phyloP scores from a whole-genome alignment of 2,797 vertebrate species.

The Muraenolepis orangiensis region DNA sequence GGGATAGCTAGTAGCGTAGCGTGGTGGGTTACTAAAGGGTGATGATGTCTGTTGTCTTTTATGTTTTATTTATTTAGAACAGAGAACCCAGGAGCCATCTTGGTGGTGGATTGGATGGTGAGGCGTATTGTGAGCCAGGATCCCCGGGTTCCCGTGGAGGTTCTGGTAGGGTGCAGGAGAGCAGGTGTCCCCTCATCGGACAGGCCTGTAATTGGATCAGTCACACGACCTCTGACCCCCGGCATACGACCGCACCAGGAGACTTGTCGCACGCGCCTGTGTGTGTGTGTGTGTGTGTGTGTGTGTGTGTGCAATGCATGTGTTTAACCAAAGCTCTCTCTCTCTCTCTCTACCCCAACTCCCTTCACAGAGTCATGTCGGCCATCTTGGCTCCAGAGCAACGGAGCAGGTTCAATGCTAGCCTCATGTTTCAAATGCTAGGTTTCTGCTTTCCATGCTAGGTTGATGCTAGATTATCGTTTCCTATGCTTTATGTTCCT shows the following conservation, averaged over 20 bases:
- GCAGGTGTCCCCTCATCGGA: slow-evolving; percentile 57
- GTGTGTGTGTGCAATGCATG: neutral
- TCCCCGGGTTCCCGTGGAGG: neutral
- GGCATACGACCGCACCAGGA: slow-evolving; percentile 61
- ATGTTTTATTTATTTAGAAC: too few relatives aligned
- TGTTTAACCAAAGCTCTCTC: neutral
- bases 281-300: slow-evolving; percentile 8
- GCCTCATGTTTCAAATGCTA: too few relatives aligned
- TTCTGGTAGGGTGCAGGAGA: slow-evolving; percentile 24
- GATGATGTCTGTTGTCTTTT: too few relatives aligned
- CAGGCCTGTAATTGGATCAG: slow-evolving; percentile 69
- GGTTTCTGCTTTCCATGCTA: too few relatives aligned
- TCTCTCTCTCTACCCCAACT: too few relatives aligned
- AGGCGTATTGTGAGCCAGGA: too few relatives aligned
- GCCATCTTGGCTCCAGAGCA: neutral
- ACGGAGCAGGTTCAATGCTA: neutral
- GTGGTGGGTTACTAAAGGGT: too few relatives aligned
- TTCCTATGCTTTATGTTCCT: too few relatives aligned
- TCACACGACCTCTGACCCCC: slow-evolving; percentile 60
- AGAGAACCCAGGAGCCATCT: too few relatives aligned
- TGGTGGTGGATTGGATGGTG: too few relatives aligned
- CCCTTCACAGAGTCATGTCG: neutral
- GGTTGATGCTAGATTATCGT: too few relatives aligned
- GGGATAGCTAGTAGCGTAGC: too few relatives aligned
- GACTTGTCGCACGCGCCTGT: slow-evolving; percentile 19